These are phyloP conservation scores for Melanargia galathea DNA, from an alignment of 2,888 invertebrate species.

Conservation along the genomic window DNA sequence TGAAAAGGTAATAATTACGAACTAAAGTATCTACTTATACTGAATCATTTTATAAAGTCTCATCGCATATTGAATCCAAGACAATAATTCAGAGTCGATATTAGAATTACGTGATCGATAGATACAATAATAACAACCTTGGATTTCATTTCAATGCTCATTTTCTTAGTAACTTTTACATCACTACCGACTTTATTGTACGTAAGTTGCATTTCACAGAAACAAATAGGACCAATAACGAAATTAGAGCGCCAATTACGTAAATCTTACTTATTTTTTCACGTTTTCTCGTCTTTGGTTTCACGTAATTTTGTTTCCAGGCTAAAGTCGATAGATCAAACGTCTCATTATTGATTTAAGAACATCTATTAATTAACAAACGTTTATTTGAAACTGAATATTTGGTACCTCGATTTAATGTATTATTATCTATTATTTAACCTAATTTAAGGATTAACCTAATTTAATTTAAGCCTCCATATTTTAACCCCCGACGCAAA, in stretches of 20 bases:
- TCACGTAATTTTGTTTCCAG: conserved; percentile 30
- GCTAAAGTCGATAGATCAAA: not conserved
- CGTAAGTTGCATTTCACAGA: conserved; percentile 16
- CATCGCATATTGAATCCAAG: no score
- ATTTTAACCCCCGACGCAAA: no score
- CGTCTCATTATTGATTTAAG: not conserved
- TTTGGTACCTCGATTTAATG: no score
- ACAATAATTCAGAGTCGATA: no score
- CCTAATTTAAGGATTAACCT: no score
- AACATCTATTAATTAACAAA: not conserved
- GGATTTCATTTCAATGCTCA: conserved; percentile 8
- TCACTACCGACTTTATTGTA: conserved; percentile 18
- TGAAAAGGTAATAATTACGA: no score
- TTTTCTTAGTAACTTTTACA: conserved; percentile 17
- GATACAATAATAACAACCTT: not conserved
- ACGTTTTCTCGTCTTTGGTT: conserved; percentile 19
- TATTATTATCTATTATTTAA: no score
- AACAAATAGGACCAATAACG: conserved; percentile 20
- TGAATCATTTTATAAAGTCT: no score
- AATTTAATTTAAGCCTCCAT: no score
- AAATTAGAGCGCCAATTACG: conserved; percentile 25
- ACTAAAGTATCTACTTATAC: no score
- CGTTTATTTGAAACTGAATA: no score
- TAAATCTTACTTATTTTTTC: conserved; percentile 32
- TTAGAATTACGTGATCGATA: no score